Percentiles rank a stretch among this genome's conserved stretches.
Evolutionary conservation across 2,888 invertebrate species (phyloP).

Genomic region (Conomelus anceps): DNA sequence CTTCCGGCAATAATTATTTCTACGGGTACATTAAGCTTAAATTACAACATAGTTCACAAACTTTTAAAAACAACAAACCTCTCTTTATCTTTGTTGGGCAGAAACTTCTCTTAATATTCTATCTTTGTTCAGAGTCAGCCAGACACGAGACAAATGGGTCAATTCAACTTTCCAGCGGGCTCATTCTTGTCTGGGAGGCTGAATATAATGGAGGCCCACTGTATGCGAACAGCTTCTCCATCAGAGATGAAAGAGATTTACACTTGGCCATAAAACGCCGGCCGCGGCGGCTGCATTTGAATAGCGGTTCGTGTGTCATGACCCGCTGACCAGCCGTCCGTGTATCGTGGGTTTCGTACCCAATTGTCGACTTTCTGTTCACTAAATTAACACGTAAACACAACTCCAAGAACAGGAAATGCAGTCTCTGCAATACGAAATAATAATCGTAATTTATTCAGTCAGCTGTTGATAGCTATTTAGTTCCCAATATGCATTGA

Average conservation of each 20-base stretch:
- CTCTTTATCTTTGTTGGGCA: background rate
- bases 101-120: background rate
- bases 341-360: background rate
- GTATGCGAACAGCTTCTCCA: background rate
- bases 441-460: background rate
- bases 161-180: background rate
- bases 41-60: background rate
- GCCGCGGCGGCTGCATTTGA: background rate
- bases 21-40: background rate
- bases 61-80: background rate
- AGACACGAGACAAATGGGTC: background rate
- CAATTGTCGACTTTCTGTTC: background rate
- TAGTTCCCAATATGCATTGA: background rate
- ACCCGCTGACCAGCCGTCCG: background rate
- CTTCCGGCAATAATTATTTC: background rate
- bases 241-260: background rate
- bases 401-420: background rate
- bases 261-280: background rate
- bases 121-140: background rate
- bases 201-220: background rate
- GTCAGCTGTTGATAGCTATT: background rate
- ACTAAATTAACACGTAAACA: background rate
- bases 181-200: background rate
- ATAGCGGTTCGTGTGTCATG: background rate
- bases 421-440: background rate